A percentile compares a stretch with the other conserved stretches of the same genome.
Evolutionary conservation across 2,797 vertebrate genomes (phyloP).

Genomic region (Decapterus maruadsi): DNA sequence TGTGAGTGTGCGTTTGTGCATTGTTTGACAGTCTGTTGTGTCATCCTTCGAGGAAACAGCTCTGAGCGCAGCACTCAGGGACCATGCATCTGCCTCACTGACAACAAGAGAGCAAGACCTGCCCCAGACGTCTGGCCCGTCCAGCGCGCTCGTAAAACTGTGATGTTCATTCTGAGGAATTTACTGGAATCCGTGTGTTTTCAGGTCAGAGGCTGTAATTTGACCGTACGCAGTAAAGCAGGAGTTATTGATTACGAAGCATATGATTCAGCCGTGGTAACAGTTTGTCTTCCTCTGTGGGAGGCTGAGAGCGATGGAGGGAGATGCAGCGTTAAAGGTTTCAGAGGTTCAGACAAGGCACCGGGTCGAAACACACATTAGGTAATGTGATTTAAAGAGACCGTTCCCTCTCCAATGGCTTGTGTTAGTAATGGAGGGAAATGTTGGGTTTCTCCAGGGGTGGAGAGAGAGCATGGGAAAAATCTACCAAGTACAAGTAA

Average conservation of each 20-base stretch:
- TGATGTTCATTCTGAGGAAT: slow-evolving; percentile 57
- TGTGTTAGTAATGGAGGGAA: no score
- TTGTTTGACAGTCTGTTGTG: slow-evolving; percentile 56
- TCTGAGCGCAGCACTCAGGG: slow-evolving; percentile 77
- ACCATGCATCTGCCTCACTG: slow-evolving; percentile 58
- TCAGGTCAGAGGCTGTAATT: slow-evolving; percentile 26
- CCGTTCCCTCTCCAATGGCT: no score
- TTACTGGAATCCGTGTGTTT: slow-evolving; percentile 30
- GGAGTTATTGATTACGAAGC: slow-evolving; percentile 31
- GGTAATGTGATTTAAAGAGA: slow-evolving; percentile 25
- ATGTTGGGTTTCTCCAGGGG: no score
- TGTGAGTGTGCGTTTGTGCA: slow-evolving; percentile 40
- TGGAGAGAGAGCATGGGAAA: no score
- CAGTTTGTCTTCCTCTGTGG: slow-evolving; percentile 21
- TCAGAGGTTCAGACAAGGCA: slow-evolving; percentile 20
- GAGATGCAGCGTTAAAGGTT: not conserved
- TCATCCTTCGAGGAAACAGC: slow-evolving; percentile 65
- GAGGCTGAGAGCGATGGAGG: not conserved
- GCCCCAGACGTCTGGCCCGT: slow-evolving; percentile 53
- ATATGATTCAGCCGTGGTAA: slow-evolving; percentile 38
- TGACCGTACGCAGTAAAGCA: slow-evolving; percentile 23
- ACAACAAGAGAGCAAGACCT: slow-evolving; percentile 48
- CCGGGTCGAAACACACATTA: not conserved
- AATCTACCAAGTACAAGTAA: no score
- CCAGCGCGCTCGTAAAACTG: slow-evolving; percentile 44